Evolutionary conservation across 2,797 vertebrate species (phyloP).

Genomic region (Hypotaenidia philippensis): DNA sequence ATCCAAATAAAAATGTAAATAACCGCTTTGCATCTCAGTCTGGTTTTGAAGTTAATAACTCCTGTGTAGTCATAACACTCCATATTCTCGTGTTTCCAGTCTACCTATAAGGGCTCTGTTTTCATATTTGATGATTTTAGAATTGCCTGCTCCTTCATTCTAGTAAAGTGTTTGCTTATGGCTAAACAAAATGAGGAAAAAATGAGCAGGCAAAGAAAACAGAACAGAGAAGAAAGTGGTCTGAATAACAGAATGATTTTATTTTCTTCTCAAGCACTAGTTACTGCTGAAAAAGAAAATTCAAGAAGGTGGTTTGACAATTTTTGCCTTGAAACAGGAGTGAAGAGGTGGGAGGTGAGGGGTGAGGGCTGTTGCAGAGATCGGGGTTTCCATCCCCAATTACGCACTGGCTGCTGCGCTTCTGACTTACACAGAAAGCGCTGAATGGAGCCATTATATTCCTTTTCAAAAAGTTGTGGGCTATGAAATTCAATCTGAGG

Average conservation of each 20-base stretch:
- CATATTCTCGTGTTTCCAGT: neutral
- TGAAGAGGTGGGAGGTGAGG: neutral
- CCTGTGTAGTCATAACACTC: neutral
- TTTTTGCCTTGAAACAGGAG: neutral
- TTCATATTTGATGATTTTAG: conserved; percentile 6
- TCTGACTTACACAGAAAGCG: neutral
- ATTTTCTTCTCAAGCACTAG: conserved; percentile 22
- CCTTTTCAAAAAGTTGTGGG: conserved; percentile 47
- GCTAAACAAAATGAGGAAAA: conserved; percentile 11
- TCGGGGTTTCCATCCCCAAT: conserved; percentile 31
- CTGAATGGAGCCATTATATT: conserved; percentile 81
- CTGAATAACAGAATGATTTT: neutral
- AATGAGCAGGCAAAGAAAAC: neutral
- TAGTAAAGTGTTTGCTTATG: neutral
- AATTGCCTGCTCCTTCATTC: neutral
- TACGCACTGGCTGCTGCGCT: neutral
- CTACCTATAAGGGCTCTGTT: neutral
- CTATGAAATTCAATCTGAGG: conserved; percentile 80
- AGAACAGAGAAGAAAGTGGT: neutral
- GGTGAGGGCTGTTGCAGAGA: neutral
- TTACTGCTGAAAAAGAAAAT: neutral
- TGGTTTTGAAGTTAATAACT: conserved; percentile 11
- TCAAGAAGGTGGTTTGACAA: neutral
- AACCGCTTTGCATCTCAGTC: neutral
- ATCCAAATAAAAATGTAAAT: neutral